Base-by-base conservation (phyloP, 2,888 invertebrate genomes). In the Erpobdella octoculata region DNA sequence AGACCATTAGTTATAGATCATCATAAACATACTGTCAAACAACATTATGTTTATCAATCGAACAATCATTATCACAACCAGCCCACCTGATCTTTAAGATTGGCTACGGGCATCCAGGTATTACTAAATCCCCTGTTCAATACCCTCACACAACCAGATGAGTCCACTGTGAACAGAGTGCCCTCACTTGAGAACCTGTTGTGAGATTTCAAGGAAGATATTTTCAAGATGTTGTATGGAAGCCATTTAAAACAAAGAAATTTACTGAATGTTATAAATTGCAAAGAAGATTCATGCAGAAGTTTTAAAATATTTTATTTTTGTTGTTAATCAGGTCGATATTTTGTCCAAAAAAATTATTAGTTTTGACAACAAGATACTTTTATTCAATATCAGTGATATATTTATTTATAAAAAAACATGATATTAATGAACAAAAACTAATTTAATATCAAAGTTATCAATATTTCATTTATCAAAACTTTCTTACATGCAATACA, bases 141-240 rank as follows among this genome's bases (percentile, higher is more conserved):
- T 78, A 93, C 83, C 71, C 89, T 86, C 37, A 95, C 80, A 67
- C 89, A 81, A 0, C 94, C 94, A 46, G 87, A 85, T 5, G 89
- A 89, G 84, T 96, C 95, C 80, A 87, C 86, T 25, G 88, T 85
- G 36, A 88, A 87, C 0, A 92, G 90, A 0, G 92, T 89, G 0
- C 92, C 92, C 73, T 88, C 87, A 80, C 92, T 92, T 0, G 90
- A 88, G 76, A 90, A 89, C 90, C 95, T 76, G 90, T 77, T 92
- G 28, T 4, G 12, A n/a, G 35, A 5, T 28, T 15, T 9, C 1
- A 9, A 28, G 8, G 3, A n/a, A 15, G 53, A 15, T 21, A 8
- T 31, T 21, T 8, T 46, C 8, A 28, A 6, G 3, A 21, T 46
- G 25, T 15, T 21, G 21, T 33, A 15, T 31, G 12, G 9, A 9